Percentiles rank a stretch among this genome's conserved stretches.
These are phyloP conservation scores for Corvus hawaiiensis DNA, from an alignment of 2,113 vertebrate species.

Conservation along the genomic window DNA sequence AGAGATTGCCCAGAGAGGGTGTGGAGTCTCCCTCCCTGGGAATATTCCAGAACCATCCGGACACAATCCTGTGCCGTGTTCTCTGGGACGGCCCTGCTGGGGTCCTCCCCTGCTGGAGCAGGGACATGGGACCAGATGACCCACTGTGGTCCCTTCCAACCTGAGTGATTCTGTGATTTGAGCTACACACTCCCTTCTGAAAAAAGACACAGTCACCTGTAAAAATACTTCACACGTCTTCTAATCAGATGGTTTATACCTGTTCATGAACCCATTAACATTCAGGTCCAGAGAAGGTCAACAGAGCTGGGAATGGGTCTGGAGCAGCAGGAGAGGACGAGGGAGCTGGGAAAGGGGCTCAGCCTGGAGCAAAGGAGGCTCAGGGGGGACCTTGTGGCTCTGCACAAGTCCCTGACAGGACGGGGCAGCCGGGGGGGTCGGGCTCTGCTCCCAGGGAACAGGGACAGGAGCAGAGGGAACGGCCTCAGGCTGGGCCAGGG, in stretches of 20 bases:
- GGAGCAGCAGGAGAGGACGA: accelerated
- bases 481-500: not conserved
- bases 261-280: not conserved
- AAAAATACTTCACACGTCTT: not conserved
- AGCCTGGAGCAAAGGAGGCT: not conserved
- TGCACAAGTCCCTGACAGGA: not conserved
- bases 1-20: not conserved
- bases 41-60: too few relatives aligned
- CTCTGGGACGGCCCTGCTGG: not conserved
- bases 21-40: not conserved
- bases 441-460: too few relatives aligned
- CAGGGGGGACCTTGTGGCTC: not conserved
- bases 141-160: not conserved
- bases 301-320: not conserved
- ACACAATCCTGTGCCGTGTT: accelerated
- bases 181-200: not conserved
- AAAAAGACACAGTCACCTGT: not conserved
- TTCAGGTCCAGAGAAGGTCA: not conserved
- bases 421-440: too few relatives aligned
- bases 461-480: too few relatives aligned
- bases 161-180: not conserved
- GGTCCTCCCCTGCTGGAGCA: not conserved
- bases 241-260: not conserved
- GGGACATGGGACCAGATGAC: too few relatives aligned
- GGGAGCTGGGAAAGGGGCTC: not conserved